A percentile compares a stretch with the other conserved stretches of the same genome.
Conservation (phyloP, 1,140 invertebrate species). For the honey bee (Apis mellifera) region Amel_HAv3.1 CM009933.2:7226501-7227000, state of each 20-base stretch:
- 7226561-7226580: no score
- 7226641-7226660: no score
- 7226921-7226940: slow-evolving; percentile 58
- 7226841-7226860: background rate
- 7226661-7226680: no score
- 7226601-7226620: no score
- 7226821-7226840: slow-evolving; percentile 3
- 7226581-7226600: no score
- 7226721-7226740: no score
- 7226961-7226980: slow-evolving; percentile 69
- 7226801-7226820: slow-evolving; percentile 39
- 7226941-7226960: slow-evolving; percentile 73
- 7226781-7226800: background rate
- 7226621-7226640: no score
- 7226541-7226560: no score
- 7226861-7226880: slow-evolving; percentile 1
- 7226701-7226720: no score
- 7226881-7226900: slow-evolving; percentile 52
- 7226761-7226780: background rate
- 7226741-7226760: background rate
- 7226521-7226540: no score
- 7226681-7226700: no score
- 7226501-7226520: no score
- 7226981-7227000: slow-evolving; percentile 63
- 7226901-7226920: slow-evolving; percentile 50